phyloP scores from a whole-genome alignment of 2,113 vertebrate genomes.

The Danionella cerebrum region DNA sequence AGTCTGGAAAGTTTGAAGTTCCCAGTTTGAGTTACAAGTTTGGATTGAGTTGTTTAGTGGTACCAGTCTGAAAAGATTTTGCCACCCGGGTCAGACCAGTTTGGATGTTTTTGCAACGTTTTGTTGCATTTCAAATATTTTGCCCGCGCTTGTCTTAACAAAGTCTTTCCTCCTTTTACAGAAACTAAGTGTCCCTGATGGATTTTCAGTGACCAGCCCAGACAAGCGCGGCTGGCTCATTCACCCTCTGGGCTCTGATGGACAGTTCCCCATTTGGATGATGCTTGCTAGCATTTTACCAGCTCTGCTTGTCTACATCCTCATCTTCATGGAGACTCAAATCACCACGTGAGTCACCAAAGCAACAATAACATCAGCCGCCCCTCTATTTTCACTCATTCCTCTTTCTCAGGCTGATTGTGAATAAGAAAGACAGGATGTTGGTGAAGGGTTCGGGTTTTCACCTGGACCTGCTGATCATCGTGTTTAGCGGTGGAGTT shows the following conservation, averaged over 20 bases:
- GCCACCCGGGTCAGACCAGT: no score
- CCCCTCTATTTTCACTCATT: no score
- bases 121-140: no score
- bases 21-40: no score
- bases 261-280: slow-evolving; percentile 89
- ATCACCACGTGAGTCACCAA: slow-evolving; percentile 94
- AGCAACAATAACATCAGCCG: no score
- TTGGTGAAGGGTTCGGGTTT: slow-evolving; percentile 93
- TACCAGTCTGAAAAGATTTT: no score
- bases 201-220: slow-evolving; percentile 83
- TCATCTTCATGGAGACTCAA: slow-evolving; percentile 99
- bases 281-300: slow-evolving; percentile 90
- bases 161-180: slow-evolving; percentile 39
- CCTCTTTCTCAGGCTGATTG: slow-evolving; percentile 80
- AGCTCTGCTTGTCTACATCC: slow-evolving; percentile 90
- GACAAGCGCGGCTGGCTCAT: slow-evolving; percentile 87
- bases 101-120: no score
- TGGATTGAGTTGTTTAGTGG: no score
- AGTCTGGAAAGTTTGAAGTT: no score
- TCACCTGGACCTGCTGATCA: slow-evolving; percentile 91
- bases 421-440: slow-evolving; percentile 93
- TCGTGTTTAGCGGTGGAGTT: slow-evolving; percentile 82
- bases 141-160: no score
- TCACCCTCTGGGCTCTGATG: slow-evolving; percentile 73
- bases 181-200: slow-evolving; percentile 88